A percentile compares a stretch with the other conserved stretches of the same genome.
Evolutionary conservation across 2,113 vertebrate species (phyloP).

Genomic region (Odocoileus virginianus): DNA sequence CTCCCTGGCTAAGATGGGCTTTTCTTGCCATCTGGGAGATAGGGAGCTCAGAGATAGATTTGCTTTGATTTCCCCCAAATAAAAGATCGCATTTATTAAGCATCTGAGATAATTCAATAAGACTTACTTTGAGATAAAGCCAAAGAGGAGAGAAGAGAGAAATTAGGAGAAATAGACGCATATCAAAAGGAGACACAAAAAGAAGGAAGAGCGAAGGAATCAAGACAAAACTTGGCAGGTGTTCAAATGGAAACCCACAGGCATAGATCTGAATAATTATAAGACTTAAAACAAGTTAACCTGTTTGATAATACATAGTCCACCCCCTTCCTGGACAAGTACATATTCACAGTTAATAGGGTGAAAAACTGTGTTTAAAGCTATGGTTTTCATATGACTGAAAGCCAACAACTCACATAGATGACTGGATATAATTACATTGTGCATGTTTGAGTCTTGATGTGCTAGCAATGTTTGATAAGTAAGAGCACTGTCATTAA

Average conservation of each 20-base stretch:
- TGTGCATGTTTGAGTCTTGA: neutral
- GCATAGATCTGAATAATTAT: neutral
- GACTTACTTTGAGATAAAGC: neutral
- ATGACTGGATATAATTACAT: slow-evolving; percentile 22
- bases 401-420: neutral
- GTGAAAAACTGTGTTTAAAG: neutral
- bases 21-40: neutral
- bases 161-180: neutral
- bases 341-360: neutral
- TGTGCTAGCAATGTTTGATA: neutral
- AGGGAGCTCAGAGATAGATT: neutral
- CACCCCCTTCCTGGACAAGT: neutral
- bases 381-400: slow-evolving; percentile 6
- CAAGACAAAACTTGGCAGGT: neutral
- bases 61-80: neutral
- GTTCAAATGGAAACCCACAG: neutral
- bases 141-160: neutral
- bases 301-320: neutral
- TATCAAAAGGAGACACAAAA: neutral
- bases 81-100: neutral
- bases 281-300: neutral
- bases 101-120: neutral
- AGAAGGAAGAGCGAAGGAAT: neutral
- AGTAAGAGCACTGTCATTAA: slow-evolving; percentile 29
- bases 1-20: neutral